A percentile compares a stretch with the other conserved stretches of the same genome.
phyloP scores from a whole-genome alignment of 2,888 invertebrate species.

The Cosmorhoe ocellata region DNA sequence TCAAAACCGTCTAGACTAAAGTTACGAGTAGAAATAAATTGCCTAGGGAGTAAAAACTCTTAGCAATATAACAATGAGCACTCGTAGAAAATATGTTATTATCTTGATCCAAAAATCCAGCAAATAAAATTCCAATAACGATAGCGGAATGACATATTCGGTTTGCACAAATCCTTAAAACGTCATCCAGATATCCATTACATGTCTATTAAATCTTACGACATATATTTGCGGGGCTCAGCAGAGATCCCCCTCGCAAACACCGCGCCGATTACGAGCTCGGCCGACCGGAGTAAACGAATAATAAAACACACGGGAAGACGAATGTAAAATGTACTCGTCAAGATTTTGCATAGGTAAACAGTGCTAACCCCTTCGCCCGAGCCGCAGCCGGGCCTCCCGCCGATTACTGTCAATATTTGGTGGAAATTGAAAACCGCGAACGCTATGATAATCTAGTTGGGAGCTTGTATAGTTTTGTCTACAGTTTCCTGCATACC shows the following conservation, averaged over 20 bases:
- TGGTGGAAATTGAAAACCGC: slow-evolving; percentile 31
- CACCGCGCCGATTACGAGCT: slow-evolving; percentile 78
- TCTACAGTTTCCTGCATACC: too few relatives aligned
- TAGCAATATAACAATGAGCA: slow-evolving; percentile 29
- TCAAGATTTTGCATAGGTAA: slow-evolving; percentile 81
- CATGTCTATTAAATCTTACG: slow-evolving; percentile 83
- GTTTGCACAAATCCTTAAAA: slow-evolving; percentile 83
- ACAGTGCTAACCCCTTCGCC: slow-evolving; percentile 66
- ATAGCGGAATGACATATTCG: slow-evolving; percentile 80
- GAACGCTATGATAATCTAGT: slow-evolving; percentile 2
- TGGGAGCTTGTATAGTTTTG: too few relatives aligned
- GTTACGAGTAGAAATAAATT: not conserved
- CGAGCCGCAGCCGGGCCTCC: slow-evolving; percentile 25
- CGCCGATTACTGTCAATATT: slow-evolving; percentile 40
- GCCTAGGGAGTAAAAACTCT: slow-evolving; percentile 15
- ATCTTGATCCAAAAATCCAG: slow-evolving; percentile 74
- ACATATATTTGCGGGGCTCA: slow-evolving; percentile 82
- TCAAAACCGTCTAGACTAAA: not conserved
- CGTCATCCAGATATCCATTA: slow-evolving; percentile 83
- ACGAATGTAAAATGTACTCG: slow-evolving; percentile 79
- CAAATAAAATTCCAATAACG: slow-evolving; percentile 80
- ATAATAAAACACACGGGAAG: slow-evolving; percentile 81
- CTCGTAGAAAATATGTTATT: slow-evolving; percentile 47
- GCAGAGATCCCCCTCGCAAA: slow-evolving; percentile 79
- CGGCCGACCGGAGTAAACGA: slow-evolving; percentile 80